Conservation (phyloP, 2,888 invertebrate species). For the Mesorhabditis belari region DNA sequence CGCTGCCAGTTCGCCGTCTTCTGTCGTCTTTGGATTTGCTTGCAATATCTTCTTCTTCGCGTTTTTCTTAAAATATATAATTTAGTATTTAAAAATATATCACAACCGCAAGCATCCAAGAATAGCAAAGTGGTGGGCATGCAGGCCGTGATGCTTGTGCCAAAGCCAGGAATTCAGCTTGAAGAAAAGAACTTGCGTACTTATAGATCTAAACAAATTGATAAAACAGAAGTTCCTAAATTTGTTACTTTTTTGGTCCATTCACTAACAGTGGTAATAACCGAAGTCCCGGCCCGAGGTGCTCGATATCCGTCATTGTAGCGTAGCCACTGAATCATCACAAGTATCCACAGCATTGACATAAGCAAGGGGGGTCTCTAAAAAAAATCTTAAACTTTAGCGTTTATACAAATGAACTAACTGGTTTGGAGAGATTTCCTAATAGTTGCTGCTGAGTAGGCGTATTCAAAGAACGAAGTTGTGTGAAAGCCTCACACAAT, state of each 20-base stretch:
- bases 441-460: background rate
- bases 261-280: background rate
- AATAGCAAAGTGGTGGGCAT: background rate
- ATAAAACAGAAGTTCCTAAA: background rate
- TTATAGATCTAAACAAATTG: background rate
- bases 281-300: background rate
- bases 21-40: too few species aligned
- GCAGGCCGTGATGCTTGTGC: background rate
- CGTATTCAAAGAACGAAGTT: background rate
- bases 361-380: background rate
- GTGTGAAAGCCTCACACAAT: background rate
- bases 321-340: background rate
- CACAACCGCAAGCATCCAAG: background rate
- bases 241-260: background rate
- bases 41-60: too few species aligned
- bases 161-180: background rate
- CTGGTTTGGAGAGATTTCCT: background rate
- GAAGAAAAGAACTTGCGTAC: background rate
- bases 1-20: too few species aligned
- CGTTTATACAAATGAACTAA: background rate
- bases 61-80: background rate
- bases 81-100: background rate
- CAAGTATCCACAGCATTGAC: background rate
- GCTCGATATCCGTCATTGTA: background rate
- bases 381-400: background rate